Evolutionary conservation across 1,140 invertebrate genomes (phyloP).

Genomic region (Oncopodura yosiiana): DNA sequence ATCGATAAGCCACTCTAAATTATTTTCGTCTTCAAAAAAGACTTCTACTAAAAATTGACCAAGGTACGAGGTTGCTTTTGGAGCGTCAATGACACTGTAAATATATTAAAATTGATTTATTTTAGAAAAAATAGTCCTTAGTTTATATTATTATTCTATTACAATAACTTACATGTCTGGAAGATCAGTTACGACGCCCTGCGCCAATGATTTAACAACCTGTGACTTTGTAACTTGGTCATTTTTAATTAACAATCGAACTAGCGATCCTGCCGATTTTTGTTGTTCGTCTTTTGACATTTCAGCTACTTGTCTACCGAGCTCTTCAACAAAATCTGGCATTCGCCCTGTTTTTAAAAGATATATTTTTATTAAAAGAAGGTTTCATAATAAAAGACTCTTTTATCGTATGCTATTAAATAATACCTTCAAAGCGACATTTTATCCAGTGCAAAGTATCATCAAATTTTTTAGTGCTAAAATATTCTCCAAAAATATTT

Average conservation of each 20-base stretch:
- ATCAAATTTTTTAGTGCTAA: conserved; percentile 15
- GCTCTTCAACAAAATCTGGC: conserved; percentile 25
- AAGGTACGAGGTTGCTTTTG: conserved; percentile 25
- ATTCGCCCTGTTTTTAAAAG: conserved; percentile 1
- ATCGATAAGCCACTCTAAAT: conserved; percentile 27
- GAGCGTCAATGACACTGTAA: too few relatives aligned
- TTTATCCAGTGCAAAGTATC: conserved; percentile 29
- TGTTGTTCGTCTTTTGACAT: conserved; percentile 31
- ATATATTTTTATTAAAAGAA: not conserved
- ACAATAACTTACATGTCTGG: conserved; percentile 29
- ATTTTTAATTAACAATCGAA: conserved; percentile 24
- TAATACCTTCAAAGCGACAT: conserved; percentile 21
- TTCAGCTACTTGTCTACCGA: conserved; percentile 27
- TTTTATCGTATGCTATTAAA: not conserved
- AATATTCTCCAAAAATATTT: conserved; percentile 30
- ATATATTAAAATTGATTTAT: too few relatives aligned
- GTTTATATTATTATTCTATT: too few relatives aligned
- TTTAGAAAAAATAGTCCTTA: too few relatives aligned
- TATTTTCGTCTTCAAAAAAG: conserved; percentile 25
- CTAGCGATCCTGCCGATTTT: conserved; percentile 23
- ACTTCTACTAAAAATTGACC: conserved; percentile 28
- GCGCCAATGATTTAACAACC: conserved; percentile 18
- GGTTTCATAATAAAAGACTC: too few relatives aligned
- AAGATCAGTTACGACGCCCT: conserved; percentile 29
- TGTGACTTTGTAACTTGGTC: conserved; percentile 1